Evolutionary conservation across 2,888 invertebrate genomes (phyloP).

Genomic region (Cactoblastis cactorum): DNA sequence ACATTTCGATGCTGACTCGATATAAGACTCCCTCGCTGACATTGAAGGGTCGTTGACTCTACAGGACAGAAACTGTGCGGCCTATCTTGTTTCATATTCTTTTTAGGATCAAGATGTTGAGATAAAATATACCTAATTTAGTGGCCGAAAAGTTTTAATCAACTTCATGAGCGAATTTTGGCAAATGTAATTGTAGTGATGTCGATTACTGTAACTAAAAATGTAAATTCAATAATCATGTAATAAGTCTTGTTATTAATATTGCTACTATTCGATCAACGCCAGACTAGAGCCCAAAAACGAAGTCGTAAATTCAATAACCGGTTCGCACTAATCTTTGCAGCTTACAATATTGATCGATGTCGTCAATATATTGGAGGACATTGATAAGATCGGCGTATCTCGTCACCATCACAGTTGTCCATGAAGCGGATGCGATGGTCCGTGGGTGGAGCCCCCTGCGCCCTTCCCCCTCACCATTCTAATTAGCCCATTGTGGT

Average conservation of each 20-base stretch:
- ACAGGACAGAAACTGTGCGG: slow-evolving; percentile 42
- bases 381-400: slow-evolving; percentile 51
- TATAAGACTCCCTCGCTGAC: slow-evolving; percentile 55
- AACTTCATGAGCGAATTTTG: too few species aligned
- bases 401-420: slow-evolving; percentile 54
- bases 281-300: neutral
- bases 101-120: neutral
- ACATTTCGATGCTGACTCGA: slow-evolving; percentile 47
- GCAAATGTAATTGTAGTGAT: too few species aligned
- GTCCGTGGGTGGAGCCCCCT: slow-evolving; percentile 68
- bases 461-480: slow-evolving; percentile 66
- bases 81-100: slow-evolving; percentile 48
- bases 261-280: neutral
- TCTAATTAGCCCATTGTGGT: slow-evolving; percentile 78
- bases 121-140: too few species aligned
- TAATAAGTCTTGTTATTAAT: too few species aligned
- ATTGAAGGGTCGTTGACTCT: slow-evolving; percentile 73
- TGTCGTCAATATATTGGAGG: slow-evolving; percentile 16
- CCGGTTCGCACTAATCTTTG: slow-evolving; percentile 2
- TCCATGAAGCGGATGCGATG: slow-evolving; percentile 72
- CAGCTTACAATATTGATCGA: slow-evolving; percentile 22
- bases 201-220: too few species aligned
- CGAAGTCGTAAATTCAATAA: slow-evolving; percentile 1
- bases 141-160: neutral
- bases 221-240: too few species aligned